phyloP scores from a whole-genome alignment of 2,113 vertebrate genomes.

The Gasterosteus nipponicus region DNA sequence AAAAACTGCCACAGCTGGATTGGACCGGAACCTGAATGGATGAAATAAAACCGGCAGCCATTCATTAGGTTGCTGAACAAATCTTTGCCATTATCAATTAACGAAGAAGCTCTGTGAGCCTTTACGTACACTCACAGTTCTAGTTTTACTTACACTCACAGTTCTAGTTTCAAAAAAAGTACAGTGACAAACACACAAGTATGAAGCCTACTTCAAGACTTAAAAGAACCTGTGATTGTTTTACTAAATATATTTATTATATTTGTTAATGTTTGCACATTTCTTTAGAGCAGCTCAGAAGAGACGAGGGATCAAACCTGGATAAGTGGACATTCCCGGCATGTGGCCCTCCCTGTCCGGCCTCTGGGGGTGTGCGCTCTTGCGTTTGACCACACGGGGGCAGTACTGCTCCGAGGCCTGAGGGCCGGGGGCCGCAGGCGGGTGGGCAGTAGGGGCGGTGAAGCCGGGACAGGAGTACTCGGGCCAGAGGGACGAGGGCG shows the following conservation, averaged over 20 bases:
- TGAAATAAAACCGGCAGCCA: too few relatives aligned
- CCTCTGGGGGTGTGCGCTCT: conserved; percentile 64
- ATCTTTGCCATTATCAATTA: neutral
- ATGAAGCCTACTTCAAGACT: too few relatives aligned
- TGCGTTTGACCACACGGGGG: conserved; percentile 81
- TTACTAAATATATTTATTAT: neutral
- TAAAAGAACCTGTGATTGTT: neutral
- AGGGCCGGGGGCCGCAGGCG: conserved; percentile 39
- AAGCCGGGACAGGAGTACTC: conserved; percentile 73
- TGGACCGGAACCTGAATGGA: conserved; percentile 80
- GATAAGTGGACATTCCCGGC: conserved; percentile 80
- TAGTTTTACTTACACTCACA: too few relatives aligned
- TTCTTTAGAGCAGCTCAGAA: neutral
- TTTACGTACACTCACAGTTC: neutral
- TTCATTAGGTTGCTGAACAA: neutral
- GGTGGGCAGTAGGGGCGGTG: conserved; percentile 46
- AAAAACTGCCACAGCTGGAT: conserved; percentile 88
- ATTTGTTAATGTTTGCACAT: neutral
- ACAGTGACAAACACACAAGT: too few relatives aligned
- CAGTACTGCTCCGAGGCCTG: conserved; percentile 76
- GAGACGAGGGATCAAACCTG: conserved; percentile 63
- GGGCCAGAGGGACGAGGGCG: conserved; percentile 72
- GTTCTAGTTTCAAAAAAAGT: too few relatives aligned
- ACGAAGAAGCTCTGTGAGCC: neutral
- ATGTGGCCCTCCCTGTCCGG: conserved; percentile 72